phyloP scores from a whole-genome alignment of 2,113 vertebrate species.

The Tretioscincus oriximinensis region DNA sequence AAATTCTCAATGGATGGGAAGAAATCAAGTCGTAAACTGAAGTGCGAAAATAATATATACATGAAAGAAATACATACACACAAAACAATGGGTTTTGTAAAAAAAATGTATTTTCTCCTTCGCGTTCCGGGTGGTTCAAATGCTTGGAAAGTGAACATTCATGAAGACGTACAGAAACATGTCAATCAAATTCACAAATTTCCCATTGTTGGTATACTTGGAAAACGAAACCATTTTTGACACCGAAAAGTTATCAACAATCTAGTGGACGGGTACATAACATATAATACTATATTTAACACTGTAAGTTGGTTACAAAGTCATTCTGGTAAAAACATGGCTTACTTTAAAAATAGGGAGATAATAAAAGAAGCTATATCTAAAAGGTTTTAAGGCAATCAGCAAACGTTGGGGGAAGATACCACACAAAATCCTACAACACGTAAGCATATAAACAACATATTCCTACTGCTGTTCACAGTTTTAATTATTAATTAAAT shows the following conservation, averaged over 20 bases:
- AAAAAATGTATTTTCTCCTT: conserved; percentile 73
- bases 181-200: conserved; percentile 19
- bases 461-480: conserved; percentile 78
- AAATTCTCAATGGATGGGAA: neutral
- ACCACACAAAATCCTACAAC: neutral
- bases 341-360: conserved; percentile 72
- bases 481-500: conserved; percentile 71
- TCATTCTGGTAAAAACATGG: conserved; percentile 67
- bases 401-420: conserved; percentile 61
- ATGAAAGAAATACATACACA: conserved; percentile 49
- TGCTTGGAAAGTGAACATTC: conserved; percentile 49
- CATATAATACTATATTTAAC: conserved; percentile 69
- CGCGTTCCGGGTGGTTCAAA: conserved; percentile 57
- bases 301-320: conserved; percentile 71
- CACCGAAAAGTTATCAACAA: conserved; percentile 8
- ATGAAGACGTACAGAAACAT: conserved; percentile 48
- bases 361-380: conserved; percentile 68
- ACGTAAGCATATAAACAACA: conserved; percentile 65
- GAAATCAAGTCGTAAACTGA: neutral
- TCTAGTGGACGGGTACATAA: conserved; percentile 58
- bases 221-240: conserved; percentile 4
- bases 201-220: neutral
- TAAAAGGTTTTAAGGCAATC: conserved; percentile 76
- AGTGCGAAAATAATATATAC: conserved; percentile 50
- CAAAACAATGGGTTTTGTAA: neutral